Conservation (phyloP, 2,113 vertebrate genomes). For the Dryoscopus gambensis region DNA sequence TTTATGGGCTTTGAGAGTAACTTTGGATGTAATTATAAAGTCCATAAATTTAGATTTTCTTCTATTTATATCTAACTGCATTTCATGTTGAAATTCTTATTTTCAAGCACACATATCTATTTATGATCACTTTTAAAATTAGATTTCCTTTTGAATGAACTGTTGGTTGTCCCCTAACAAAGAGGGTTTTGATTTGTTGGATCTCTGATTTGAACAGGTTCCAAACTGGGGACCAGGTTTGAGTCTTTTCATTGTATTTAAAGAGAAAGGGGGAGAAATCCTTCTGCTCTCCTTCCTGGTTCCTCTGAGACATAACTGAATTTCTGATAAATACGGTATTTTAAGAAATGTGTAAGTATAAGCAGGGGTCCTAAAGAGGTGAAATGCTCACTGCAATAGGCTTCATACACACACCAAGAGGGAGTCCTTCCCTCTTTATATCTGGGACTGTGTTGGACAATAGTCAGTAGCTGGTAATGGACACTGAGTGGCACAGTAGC, state of each 20-base stretch:
- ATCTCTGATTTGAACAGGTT: neutral
- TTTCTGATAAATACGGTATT: neutral
- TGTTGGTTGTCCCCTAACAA: neutral
- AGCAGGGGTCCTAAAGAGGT: neutral
- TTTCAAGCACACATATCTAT: neutral
- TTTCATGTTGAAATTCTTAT: neutral
- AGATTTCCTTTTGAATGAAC: neutral
- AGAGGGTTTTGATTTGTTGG: neutral
- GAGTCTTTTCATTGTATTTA: neutral
- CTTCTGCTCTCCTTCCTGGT: neutral
- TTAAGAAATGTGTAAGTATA: neutral
- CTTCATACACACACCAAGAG: neutral
- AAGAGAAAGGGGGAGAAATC: neutral
- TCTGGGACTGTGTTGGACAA: neutral
- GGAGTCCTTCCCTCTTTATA: neutral
- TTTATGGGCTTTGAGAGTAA: neutral
- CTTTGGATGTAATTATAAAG: neutral
- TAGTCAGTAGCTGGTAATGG: neutral
- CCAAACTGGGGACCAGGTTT: neutral
- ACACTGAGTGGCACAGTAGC: neutral
- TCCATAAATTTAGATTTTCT: neutral
- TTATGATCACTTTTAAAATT: neutral
- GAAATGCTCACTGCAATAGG: neutral
- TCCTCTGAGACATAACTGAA: neutral
- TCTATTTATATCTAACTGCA: neutral